Percentiles rank a stretch among this genome's conserved stretches.
These are phyloP conservation scores for Pyrrhosoma nymphula DNA, from an alignment of 2,888 invertebrate species.

Conservation along the genomic window DNA sequence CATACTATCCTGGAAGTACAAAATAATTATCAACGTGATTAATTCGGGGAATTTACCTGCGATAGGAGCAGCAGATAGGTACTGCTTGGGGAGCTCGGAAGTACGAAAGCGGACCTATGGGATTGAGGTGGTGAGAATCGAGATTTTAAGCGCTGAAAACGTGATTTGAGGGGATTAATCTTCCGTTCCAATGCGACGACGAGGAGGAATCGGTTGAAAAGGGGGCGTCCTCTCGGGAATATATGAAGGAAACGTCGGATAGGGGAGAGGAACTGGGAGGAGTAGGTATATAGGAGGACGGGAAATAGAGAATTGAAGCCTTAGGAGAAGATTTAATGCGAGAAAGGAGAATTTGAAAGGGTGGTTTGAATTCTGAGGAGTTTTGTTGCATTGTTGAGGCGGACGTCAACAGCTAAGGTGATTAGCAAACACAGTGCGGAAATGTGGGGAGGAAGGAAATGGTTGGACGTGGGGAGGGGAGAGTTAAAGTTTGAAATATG, in stretches of 20 bases:
- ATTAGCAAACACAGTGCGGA: neutral
- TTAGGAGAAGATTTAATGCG: neutral
- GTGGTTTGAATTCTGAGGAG: neutral
- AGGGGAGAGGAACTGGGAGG: neutral
- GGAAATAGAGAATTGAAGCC: neutral
- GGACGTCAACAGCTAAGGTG: neutral
- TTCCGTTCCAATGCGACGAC: neutral
- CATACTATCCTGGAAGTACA: too few species aligned
- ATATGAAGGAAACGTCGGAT: neutral
- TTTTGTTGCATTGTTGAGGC: neutral
- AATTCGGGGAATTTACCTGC: neutral
- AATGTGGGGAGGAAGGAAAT: neutral
- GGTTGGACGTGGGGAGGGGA: neutral
- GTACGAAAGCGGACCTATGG: neutral
- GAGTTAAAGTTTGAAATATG: constrained; percentile 28
- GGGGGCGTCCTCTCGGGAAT: neutral
- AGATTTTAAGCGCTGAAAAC: neutral
- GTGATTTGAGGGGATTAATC: constrained; percentile 28
- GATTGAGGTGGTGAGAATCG: neutral
- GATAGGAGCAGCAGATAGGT: neutral
- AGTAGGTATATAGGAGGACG: neutral
- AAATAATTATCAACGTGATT: neutral
- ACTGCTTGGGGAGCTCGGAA: neutral
- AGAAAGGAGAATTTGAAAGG: neutral
- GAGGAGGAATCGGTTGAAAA: neutral